These are phyloP conservation scores for Solea solea DNA, from an alignment of 2,113 vertebrate species.

Conservation along the genomic window DNA sequence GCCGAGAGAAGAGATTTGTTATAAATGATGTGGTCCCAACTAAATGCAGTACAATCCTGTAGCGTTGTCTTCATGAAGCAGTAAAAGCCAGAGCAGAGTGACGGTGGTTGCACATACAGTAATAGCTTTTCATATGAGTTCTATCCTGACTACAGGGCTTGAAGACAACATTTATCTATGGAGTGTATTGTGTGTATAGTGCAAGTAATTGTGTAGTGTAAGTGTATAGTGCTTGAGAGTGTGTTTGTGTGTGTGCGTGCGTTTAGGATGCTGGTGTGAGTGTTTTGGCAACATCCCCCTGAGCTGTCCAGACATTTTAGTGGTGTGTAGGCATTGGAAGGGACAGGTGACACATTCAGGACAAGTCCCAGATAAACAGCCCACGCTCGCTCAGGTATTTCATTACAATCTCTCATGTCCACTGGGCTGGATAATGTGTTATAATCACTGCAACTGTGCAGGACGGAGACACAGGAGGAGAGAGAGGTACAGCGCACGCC, in stretches of 20 bases:
- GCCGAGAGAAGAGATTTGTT: not conserved
- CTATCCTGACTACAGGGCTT: conserved; percentile 24
- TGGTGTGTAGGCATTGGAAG: conserved; percentile 46
- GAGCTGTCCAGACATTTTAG: conserved; percentile 39
- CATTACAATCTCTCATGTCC: conserved; percentile 56
- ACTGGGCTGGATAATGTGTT: conserved; percentile 42
- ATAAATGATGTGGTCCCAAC: not conserved
- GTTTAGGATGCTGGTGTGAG: conserved; percentile 27
- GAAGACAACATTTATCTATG: conserved; percentile 17
- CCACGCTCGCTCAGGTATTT: conserved; percentile 59
- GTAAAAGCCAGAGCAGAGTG: conserved; percentile 5
- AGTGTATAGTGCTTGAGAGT: not conserved
- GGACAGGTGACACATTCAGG: conserved; percentile 64
- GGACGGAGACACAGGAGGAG: not conserved
- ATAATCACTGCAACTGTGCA: conserved; percentile 33
- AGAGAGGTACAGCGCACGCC: conserved; percentile 9
- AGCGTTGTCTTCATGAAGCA: not conserved
- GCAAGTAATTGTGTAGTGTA: too few species aligned
- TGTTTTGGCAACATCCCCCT: conserved; percentile 31
- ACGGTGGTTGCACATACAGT: conserved; percentile 8
- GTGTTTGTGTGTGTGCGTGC: not conserved
- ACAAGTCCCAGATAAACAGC: conserved; percentile 56
- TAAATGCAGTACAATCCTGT: not conserved
- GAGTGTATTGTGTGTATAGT: conserved; percentile 1
- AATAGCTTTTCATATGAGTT: conserved; percentile 31